phyloP scores from a whole-genome alignment of 2,888 invertebrate genomes.

The Pimpla rufipes region DNA sequence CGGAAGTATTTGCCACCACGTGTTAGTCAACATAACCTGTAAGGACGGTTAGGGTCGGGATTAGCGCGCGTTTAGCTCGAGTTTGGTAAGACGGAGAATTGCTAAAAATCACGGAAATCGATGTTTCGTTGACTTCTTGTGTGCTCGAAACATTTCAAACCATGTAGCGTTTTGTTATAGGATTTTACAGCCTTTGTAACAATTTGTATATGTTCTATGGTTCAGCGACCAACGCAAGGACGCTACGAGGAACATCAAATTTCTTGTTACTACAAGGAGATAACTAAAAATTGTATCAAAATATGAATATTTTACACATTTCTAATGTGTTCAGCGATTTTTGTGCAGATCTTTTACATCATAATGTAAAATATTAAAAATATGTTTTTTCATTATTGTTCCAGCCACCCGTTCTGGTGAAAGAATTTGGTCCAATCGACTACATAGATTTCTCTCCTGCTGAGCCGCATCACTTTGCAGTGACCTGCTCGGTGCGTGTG shows the following conservation, averaged over 20 bases:
- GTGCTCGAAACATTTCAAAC: background rate
- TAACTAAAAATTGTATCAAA: no score
- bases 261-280: no score
- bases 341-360: no score
- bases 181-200: background rate
- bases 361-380: background rate
- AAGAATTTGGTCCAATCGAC: slow-evolving; percentile 97
- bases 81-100: background rate
- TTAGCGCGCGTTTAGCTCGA: background rate
- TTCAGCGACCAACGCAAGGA: background rate
- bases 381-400: slow-evolving; percentile 1
- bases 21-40: slow-evolving; percentile 17
- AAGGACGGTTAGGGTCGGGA: no score
- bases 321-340: no score
- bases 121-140: background rate
- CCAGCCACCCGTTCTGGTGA: slow-evolving; percentile 94
- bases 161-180: background rate
- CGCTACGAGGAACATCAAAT: no score
- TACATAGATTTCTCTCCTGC: slow-evolving; percentile 96
- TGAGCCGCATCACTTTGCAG: slow-evolving; percentile 96
- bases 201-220: background rate
- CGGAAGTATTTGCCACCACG: background rate
- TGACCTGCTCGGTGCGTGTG: slow-evolving; percentile 96
- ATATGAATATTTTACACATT: no score
- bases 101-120: background rate